Evolutionary conservation across 1,140 invertebrate genomes (phyloP).

Genomic region (Bombus terrestris): DNA sequence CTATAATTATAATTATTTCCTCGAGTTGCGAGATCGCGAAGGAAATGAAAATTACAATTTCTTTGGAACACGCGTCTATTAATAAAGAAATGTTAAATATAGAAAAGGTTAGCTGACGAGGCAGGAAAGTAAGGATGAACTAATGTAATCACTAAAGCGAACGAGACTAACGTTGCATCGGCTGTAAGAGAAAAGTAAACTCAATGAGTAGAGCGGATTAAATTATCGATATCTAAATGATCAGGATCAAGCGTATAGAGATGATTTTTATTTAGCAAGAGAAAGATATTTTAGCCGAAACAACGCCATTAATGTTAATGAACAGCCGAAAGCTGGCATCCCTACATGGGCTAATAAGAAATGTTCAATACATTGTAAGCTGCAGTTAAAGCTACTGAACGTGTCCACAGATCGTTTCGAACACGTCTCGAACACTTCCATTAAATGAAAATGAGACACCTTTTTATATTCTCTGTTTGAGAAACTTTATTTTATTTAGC

Average conservation of each 20-base stretch:
- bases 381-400: neutral
- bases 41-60: too few species aligned
- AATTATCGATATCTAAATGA: neutral
- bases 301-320: conserved; percentile 1
- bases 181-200: too few species aligned
- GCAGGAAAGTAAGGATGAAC: too few species aligned
- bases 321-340: neutral
- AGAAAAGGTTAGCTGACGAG: too few species aligned
- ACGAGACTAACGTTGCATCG: too few species aligned
- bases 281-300: neutral
- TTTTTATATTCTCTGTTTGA: neutral
- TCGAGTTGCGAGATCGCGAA: too few species aligned
- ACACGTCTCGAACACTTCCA: neutral
- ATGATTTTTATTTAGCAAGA: neutral
- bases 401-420: neutral
- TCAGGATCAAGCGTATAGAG: neutral
- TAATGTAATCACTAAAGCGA: too few species aligned
- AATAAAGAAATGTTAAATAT: too few species aligned
- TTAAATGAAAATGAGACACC: conserved; percentile 10
- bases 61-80: too few species aligned
- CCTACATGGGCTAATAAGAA: conserved; percentile 5
- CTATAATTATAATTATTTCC: too few species aligned
- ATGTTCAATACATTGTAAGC: neutral
- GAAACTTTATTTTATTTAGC: neutral
- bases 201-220: neutral